Percentiles rank a stretch among this genome's conserved stretches.
These are phyloP conservation scores for Caenorhabditis elegans DNA, from an alignment of 1,140 invertebrate genomes.

Conservation along the genomic window DNA sequence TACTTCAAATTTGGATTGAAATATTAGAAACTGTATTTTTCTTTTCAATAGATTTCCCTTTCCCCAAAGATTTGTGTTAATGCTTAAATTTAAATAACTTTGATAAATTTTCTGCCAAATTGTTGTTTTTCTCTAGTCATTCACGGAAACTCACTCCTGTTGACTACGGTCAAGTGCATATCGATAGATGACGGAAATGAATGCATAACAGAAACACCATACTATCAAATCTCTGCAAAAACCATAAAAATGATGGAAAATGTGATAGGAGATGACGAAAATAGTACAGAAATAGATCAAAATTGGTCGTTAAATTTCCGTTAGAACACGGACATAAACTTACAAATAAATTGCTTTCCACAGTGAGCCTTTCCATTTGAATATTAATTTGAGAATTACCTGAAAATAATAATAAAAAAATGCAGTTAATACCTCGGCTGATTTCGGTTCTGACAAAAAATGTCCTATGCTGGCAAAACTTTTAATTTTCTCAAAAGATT, in stretches of 20 bases:
- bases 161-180: slow-evolving; percentile 17
- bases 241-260: not conserved
- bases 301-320: not conserved
- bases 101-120: too few species aligned
- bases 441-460: too few species aligned
- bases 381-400: slow-evolving; percentile 28
- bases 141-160: slow-evolving; percentile 34
- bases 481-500: too few species aligned
- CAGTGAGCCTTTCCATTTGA: slow-evolving; percentile 43
- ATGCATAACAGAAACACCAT: slow-evolving; percentile 33
- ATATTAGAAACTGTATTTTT: too few species aligned
- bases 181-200: slow-evolving; percentile 42
- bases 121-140: too few species aligned
- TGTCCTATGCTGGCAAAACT: too few species aligned
- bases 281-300: not conserved
- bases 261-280: slow-evolving; percentile 18
- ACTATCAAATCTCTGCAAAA: slow-evolving; percentile 38
- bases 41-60: too few species aligned
- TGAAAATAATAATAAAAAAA: not conserved
- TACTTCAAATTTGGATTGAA: too few species aligned
- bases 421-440: not conserved
- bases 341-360: slow-evolving; percentile 41
- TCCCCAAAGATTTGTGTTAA: too few species aligned
- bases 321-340: not conserved
- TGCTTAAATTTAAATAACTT: too few species aligned